Base-by-base conservation (phyloP, 2,113 vertebrate genomes). In the Aythya baeri region DNA sequence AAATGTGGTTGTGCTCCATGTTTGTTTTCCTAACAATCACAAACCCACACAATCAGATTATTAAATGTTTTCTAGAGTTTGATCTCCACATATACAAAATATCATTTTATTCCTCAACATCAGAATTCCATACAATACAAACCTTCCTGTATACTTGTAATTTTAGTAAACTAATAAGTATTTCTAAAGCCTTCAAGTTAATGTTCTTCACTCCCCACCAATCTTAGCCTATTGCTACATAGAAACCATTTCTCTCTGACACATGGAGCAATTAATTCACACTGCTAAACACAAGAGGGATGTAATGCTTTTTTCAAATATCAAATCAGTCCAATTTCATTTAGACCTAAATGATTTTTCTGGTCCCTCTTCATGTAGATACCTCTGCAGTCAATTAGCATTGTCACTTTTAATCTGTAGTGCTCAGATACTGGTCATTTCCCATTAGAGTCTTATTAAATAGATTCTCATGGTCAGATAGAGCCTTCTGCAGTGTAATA, bases 381-480 rank as follows among this genome's bases (percentile, higher is more conserved):
- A 99, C 98, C 98, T 98, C 98, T 94, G 97, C 98, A 98, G 98
- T 99, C 98, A 99, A 99, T 99, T 99, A 99, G 98, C 98, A 97
- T 98, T 97, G 99, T 98, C 99, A 97, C 98, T 99, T 99, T 98
- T 99, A 99, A 99, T 99, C 98, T 99, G 97, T 96, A 89, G 92
- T 97, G 98, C 98, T 98, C 98, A 97, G 98, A 98, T 98, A 97
- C 97, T 98, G 98, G 98, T 98, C 99, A 98, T 98, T 99, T 99
- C 98, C 98, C 98, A 99, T 99, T 99, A 99, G 96, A 98, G 97
- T 98, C 97, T 98, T 98, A 98, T 99, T 99, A 98, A 98, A 96
- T 96, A 97, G 98, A 97, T 98, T 98, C 98, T 98, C 96, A 87
- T 95, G 96, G 98, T 98, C 98, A 98, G 98, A 98, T 96, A 98